Conservation (phyloP, 1,140 invertebrate species). For the Drosophila lacertosa region DNA sequence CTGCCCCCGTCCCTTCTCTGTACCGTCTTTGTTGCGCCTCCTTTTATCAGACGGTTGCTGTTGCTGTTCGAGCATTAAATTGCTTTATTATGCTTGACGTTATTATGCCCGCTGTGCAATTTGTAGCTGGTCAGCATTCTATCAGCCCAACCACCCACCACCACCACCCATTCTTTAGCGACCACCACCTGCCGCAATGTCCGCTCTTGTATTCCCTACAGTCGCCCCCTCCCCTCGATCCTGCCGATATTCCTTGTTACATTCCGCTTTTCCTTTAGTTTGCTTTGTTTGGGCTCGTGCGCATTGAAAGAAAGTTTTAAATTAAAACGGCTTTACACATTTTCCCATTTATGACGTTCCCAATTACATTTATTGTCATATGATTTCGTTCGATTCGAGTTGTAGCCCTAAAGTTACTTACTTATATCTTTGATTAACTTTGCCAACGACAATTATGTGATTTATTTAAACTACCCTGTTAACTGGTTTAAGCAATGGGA, state of each 20-base stretch:
- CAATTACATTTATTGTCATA: neutral
- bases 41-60: slow-evolving; percentile 12
- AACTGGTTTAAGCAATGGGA: no score
- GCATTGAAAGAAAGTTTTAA: no score
- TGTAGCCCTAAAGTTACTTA: no score
- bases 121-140: slow-evolving; percentile 54
- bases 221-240: neutral
- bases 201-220: neutral
- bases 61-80: slow-evolving; percentile 69
- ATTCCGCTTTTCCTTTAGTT: slow-evolving; percentile 18
- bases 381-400: no score
- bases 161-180: no score
- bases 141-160: no score
- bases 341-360: slow-evolving; percentile 5
- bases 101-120: slow-evolving; percentile 69
- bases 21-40: slow-evolving; percentile 10
- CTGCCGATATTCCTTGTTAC: neutral
- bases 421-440: no score
- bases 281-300: slow-evolving; percentile 4
- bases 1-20: neutral
- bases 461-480: no score
- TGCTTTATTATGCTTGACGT: slow-evolving; percentile 76
- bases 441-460: no score
- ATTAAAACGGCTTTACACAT: slow-evolving; percentile 4
- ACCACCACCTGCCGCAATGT: neutral